Percentiles rank a stretch among this genome's conserved stretches.
phyloP scores from a whole-genome alignment of 2,113 vertebrate genomes.

The Potamarius usumacintae region DNA sequence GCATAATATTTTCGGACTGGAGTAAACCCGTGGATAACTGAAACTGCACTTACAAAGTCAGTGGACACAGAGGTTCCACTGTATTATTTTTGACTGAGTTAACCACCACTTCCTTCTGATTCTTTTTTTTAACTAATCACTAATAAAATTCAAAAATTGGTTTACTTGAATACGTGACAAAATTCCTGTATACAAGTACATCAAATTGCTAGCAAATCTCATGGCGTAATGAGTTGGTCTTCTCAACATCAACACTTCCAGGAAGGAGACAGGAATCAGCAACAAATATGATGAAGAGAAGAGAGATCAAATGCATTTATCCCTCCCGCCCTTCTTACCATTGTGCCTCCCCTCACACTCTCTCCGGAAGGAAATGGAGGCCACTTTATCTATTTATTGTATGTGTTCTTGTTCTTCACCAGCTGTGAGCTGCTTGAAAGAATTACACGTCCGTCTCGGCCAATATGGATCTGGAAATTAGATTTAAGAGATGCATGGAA shows the following conservation, averaged over 20 bases:
- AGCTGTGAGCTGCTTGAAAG: constrained; percentile 57
- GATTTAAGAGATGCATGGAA: constrained; percentile 60
- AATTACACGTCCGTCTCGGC: constrained; percentile 58
- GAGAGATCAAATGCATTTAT: constrained; percentile 62
- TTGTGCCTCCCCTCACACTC: constrained; percentile 22
- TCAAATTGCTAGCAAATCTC: background rate
- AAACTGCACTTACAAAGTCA: no score
- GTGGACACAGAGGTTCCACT: no score
- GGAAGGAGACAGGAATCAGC: constrained; percentile 21
- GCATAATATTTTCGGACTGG: no score
- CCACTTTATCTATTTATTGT: constrained; percentile 68
- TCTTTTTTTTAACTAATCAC: background rate
- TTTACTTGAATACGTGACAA: background rate
- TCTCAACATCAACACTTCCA: background rate
- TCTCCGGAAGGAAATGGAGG: constrained; percentile 59
- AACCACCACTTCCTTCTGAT: background rate
- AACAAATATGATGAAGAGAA: constrained; percentile 4
- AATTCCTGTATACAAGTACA: background rate
- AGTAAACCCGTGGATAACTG: no score
- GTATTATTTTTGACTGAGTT: background rate
- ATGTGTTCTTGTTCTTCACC: constrained; percentile 61
- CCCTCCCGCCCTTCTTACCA: constrained; percentile 33
- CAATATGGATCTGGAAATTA: constrained; percentile 69
- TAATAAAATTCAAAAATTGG: background rate
- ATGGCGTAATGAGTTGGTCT: background rate